A percentile compares a stretch with the other conserved stretches of the same genome.
Evolutionary conservation across 2,888 invertebrate species (phyloP).

Genomic region (Platerodrilus igneus): DNA sequence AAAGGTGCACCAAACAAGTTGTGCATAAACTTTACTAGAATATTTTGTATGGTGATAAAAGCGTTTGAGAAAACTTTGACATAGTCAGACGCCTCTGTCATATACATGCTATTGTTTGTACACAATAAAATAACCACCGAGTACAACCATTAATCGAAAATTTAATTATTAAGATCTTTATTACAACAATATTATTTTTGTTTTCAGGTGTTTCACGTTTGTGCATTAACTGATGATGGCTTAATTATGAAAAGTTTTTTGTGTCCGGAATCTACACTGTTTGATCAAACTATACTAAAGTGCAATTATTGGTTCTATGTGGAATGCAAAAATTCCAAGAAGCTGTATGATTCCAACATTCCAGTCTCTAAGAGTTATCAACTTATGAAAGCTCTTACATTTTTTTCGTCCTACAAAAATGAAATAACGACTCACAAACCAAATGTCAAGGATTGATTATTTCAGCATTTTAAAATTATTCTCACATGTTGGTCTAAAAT

Average conservation of each 20-base stretch:
- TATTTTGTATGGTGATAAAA: too few relatives aligned
- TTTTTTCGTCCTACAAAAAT: conserved; percentile 81
- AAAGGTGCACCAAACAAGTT: too few relatives aligned
- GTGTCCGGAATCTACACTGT: conserved; percentile 85
- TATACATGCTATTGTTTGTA: too few relatives aligned
- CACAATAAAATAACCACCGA: too few relatives aligned
- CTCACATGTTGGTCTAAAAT: too few relatives aligned
- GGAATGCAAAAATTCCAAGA: conserved; percentile 76
- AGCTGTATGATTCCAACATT: conserved; percentile 82
- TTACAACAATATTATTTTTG: conserved; percentile 19
- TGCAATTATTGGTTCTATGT: conserved; percentile 96
- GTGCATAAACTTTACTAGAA: too few relatives aligned
- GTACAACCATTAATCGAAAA: too few relatives aligned
- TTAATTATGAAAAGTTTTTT: conserved; percentile 87
- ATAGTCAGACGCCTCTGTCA: too few relatives aligned
- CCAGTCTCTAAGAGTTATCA: conserved; percentile 89
- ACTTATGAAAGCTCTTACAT: conserved; percentile 83
- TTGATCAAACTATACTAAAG: conserved; percentile 85
- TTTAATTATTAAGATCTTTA: not conserved
- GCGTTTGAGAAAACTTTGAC: too few relatives aligned
- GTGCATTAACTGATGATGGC: conserved; percentile 83
- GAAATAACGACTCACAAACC: conserved; percentile 43
- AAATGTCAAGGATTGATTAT: conserved; percentile 34
- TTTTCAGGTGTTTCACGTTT: conserved; percentile 83
- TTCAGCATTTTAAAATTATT: too few relatives aligned